Evolutionary conservation across 2,797 vertebrate genomes (phyloP), one percentile per base, ranked within the genome.

Genomic region (Artibeus jamaicensis): DNA sequence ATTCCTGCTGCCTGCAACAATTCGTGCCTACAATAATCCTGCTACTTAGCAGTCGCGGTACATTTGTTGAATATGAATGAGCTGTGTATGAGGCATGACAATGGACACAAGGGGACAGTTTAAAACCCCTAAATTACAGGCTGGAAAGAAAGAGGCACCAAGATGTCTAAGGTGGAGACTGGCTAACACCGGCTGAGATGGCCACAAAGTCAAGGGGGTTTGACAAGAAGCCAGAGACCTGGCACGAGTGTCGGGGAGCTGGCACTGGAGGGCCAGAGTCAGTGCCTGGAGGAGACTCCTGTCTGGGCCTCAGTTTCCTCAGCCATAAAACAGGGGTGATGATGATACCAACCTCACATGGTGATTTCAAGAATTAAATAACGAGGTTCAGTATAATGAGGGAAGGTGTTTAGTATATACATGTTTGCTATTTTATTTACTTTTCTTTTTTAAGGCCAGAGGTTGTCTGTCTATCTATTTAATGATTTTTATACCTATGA

Each of bases 111-210:
- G 81, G 50, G 67, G 57, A 71, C 50, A 50, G 9, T 22, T 79
- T 50, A 68, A 55, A 91, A 89, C 71, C 81, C 50, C 65, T 48
- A 91, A 94, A 89, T 89, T 91, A 89, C 26, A 94, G 83, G 39
- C 86, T 89, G 74, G 74, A 26, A 84, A 53, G 83, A 85, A 94
- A 86, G 78, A 83, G 81, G 46, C 84, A 71, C 62, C 12, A 0
- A 82, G 76, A 86, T 34, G 57, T 94, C 70, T 76, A 81, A 70
- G 46, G 65, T 24, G 6, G 81, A 42, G 59, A n/a, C 39, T 14
- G 34, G 89, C 32, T 76, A n/a, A 59, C 74, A 83, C 24, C 19
- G 68, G 48, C 29, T 9, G 2, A 29, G 32, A 21, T 37, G 74
- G 68, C 68, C 21, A 1, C 22, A 19, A 50, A 65, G 65, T 91